Percentiles rank a stretch among this genome's conserved stretches.
These are phyloP conservation scores for Pseudorhiza aurosa DNA, from an alignment of 30 jellyfish, hydroid and myxozoan genomes.

Conservation along the genomic window DNA sequence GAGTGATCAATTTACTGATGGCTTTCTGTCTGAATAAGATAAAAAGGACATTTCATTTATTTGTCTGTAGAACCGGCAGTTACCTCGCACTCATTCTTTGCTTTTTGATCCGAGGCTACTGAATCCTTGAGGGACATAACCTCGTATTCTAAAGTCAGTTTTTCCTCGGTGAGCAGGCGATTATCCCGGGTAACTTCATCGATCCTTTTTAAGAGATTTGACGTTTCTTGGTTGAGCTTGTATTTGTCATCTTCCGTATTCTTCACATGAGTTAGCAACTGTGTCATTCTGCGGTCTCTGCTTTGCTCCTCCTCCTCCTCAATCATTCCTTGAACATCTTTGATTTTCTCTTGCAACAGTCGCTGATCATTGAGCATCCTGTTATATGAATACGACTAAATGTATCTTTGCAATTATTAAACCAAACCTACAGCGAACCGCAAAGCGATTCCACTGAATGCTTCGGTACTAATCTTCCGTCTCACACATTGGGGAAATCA, in stretches of 20 bases:
- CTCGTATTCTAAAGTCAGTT: slow-evolving; percentile 77
- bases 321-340: slow-evolving; percentile 61
- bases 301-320: slow-evolving; percentile 50
- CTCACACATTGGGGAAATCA: too few species aligned
- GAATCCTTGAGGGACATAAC: slow-evolving; percentile 80
- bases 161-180: slow-evolving; percentile 75
- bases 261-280: slow-evolving; percentile 53
- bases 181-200: slow-evolving; percentile 78
- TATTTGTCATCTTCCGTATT: slow-evolving; percentile 53
- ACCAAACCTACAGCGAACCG: too few species aligned
- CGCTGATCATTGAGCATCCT: slow-evolving; percentile 46
- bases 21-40: too few species aligned
- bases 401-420: too few species aligned
- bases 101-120: slow-evolving; percentile 68
- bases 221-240: slow-evolving; percentile 50
- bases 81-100: slow-evolving; percentile 83
- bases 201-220: slow-evolving; percentile 42
- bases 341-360: slow-evolving; percentile 53
- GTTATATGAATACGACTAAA: too few species aligned
- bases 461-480: too few species aligned
- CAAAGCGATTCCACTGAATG: too few species aligned
- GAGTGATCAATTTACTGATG: too few species aligned
- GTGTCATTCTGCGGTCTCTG: slow-evolving; percentile 45
- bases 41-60: too few species aligned
- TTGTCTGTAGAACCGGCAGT: too few species aligned